These are phyloP conservation scores for Thamnophis sirtalis DNA, from an alignment of 2,113 vertebrate species.

Conservation along the genomic window DNA sequence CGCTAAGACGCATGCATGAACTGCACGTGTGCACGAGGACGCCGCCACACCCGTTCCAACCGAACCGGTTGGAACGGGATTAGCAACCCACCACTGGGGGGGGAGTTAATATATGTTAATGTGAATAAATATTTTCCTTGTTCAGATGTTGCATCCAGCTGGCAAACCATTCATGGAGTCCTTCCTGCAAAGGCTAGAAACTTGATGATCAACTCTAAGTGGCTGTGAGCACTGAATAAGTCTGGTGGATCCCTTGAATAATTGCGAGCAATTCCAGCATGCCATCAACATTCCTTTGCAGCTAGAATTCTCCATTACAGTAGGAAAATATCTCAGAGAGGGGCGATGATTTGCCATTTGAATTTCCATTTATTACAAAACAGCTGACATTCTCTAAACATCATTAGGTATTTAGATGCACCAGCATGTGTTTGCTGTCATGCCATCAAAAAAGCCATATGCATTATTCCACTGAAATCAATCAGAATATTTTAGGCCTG, in stretches of 20 bases:
- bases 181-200: not conserved
- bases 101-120: not conserved
- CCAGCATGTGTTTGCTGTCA: not conserved
- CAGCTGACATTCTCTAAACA: not conserved
- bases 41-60: too few relatives aligned
- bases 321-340: not conserved
- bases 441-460: not conserved
- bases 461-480: not conserved
- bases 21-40: too few relatives aligned
- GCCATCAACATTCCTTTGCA: not conserved
- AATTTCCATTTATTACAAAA: not conserved
- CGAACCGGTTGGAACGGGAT: too few relatives aligned
- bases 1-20: too few relatives aligned
- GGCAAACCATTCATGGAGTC: not conserved
- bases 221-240: not conserved
- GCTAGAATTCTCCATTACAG: not conserved
- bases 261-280: not conserved
- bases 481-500: not conserved
- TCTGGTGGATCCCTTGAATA: not conserved
- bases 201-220: not conserved
- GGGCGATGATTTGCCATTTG: not conserved
- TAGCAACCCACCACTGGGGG: too few relatives aligned
- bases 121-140: not conserved
- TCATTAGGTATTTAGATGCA: not conserved
- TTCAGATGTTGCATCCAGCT: not conserved